Base-by-base conservation (phyloP, 37 sponge, comb jelly and placozoan species). In the Haliclona indistincta region DNA sequence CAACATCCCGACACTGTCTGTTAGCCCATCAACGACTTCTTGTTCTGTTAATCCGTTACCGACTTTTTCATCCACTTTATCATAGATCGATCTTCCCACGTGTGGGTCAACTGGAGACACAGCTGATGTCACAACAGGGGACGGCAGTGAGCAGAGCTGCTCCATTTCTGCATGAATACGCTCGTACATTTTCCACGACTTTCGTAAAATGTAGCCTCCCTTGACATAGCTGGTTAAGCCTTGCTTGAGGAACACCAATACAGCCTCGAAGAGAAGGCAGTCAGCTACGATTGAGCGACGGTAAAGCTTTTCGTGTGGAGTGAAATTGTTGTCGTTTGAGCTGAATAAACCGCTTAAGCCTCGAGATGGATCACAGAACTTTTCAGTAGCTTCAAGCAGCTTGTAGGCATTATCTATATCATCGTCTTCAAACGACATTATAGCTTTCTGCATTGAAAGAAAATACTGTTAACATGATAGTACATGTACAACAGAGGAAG, bases 351-450 rank as follows among this genome's bases (percentile, higher is more conserved):
- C 32, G 23, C 56, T 64, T 13, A 75, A 73, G 39, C 39, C 43
- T 10, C 43, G 26, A 23, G 47, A 39, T 8, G 67, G 43, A 36
- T 82, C 77, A 29, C 89, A 87, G 61, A 83, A 92, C 45, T 78
- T 89, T 47, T 90, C 88, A 2, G 90, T 88, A 19, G 35, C 40
- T 51, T 90, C 84, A 2, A 94, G 64, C 15, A 47, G 63, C 52
- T 91, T 89, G 77, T 84, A 85, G 26, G 94, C 90, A 20, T 42
- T 32, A 36, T 94, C 94, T 62, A 94, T 75, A 5, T 72, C 69
- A 2, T 90, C 94, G 3, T 94, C 94, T 19, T 94, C 94, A 45
- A 84, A 94, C 17, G 93, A 82, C 84, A 94, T 94, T 4, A 94
- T n/a, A 35, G 92, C 78, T 25, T 71, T 58, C 94, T 94, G 45